A percentile compares a stretch with the other conserved stretches of the same genome.
Conservation (phyloP, 2,888 invertebrate species). For the Eledona agricola region DNA sequence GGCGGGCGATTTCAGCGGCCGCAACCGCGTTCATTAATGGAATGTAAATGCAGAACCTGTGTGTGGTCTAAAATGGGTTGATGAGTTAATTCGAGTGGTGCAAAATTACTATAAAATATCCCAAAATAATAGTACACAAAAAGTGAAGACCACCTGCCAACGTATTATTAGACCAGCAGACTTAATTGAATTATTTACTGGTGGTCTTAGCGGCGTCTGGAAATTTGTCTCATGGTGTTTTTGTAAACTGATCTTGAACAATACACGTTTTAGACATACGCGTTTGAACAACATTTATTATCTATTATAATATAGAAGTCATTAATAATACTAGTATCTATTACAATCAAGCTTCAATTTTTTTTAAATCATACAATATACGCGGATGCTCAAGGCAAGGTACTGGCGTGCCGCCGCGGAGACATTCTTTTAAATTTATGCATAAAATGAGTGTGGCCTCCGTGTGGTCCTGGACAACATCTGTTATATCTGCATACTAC, state of each 20-base stretch:
- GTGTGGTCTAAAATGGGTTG: conserved; percentile 42
- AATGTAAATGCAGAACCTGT: conserved; percentile 33
- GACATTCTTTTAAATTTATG: too few species aligned
- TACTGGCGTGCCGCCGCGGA: too few species aligned
- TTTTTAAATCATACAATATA: too few species aligned
- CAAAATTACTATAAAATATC: conserved; percentile 50
- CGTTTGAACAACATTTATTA: too few species aligned
- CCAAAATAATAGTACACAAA: conserved; percentile 50
- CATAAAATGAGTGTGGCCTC: conserved; percentile 35
- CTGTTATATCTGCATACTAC: conserved; percentile 31
- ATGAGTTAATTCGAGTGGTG: conserved; percentile 49
- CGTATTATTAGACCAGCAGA: conserved; percentile 42
- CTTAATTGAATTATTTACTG: conserved; percentile 49
- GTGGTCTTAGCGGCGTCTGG: conserved; percentile 32
- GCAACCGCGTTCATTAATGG: conserved; percentile 15
- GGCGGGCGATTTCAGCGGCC: too few species aligned
- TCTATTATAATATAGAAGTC: too few species aligned
- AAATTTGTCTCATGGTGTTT: conserved; percentile 10
- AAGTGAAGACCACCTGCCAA: conserved; percentile 47
- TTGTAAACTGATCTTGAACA: too few species aligned
- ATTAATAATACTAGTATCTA: too few species aligned
- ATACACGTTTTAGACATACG: too few species aligned
- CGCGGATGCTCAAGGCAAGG: too few species aligned
- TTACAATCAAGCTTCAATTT: too few species aligned
- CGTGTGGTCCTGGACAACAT: conserved; percentile 34